Evolutionary conservation across 2,888 invertebrate genomes (phyloP).

Genomic region (Holacanthella duospinosa): DNA sequence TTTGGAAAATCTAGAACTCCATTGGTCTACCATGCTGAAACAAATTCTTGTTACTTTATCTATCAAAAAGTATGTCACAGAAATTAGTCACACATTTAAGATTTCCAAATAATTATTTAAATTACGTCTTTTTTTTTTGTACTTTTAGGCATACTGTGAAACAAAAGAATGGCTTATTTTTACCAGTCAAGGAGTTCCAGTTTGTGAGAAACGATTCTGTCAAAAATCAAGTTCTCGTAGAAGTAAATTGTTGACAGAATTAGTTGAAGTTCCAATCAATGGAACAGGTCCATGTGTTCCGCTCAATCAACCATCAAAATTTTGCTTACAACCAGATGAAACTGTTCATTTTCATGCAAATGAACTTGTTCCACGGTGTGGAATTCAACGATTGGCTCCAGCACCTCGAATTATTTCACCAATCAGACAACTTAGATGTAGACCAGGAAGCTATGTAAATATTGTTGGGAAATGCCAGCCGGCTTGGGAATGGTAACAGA

Average conservation of each 20-base stretch:
- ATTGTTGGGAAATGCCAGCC: constrained; percentile 29
- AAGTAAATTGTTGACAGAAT: background rate
- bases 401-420: constrained; percentile 14
- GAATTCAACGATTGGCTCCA: constrained; percentile 10
- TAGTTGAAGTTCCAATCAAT: constrained; percentile 22
- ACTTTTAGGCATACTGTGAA: constrained; percentile 4
- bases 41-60: constrained; percentile 18
- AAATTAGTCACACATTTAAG: background rate
- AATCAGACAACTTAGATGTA: constrained; percentile 23
- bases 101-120: background rate
- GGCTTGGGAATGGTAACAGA: constrained; percentile 21
- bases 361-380: constrained; percentile 22
- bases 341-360: constrained; percentile 17
- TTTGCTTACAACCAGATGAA: constrained; percentile 15
- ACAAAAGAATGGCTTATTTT: constrained; percentile 6
- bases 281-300: constrained; percentile 26
- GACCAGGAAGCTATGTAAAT: constrained; percentile 25
- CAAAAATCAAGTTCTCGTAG: background rate
- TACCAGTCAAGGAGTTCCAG: background rate
- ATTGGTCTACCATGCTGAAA: constrained; percentile 19
- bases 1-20: constrained; percentile 21
- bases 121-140: constrained; percentile 2
- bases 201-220: background rate
- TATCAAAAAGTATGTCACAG: constrained; percentile 23
- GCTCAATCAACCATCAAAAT: constrained; percentile 11